phyloP scores from a whole-genome alignment of 2,888 invertebrate genomes.

The Ophion costatus region DNA sequence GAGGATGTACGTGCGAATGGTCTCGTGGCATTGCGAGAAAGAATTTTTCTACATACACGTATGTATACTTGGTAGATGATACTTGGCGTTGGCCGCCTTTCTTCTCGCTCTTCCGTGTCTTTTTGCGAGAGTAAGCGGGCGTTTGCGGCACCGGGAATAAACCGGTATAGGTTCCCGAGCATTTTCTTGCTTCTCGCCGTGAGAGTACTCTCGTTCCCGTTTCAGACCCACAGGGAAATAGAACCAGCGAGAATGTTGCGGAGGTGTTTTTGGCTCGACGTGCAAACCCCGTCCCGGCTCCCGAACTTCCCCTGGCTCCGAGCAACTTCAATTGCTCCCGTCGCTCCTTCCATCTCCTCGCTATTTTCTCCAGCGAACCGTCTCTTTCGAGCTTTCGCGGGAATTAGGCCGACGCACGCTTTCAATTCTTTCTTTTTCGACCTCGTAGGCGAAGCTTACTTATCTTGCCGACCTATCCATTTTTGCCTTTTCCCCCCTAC shows the following conservation, averaged over 20 bases:
- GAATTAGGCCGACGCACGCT: constrained; percentile 53
- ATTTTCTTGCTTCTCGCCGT: constrained; percentile 24
- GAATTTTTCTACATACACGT: constrained; percentile 31
- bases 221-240: constrained; percentile 53
- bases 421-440: neutral
- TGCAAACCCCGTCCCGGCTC: neutral
- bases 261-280: neutral
- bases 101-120: no score
- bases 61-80: constrained; percentile 1
- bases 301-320: constrained; percentile 6
- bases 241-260: constrained; percentile 1
- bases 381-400: constrained; percentile 44
- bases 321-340: constrained; percentile 54
- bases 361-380: constrained; percentile 7
- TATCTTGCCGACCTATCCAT: neutral
- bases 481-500: no score
- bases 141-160: neutral
- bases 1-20: constrained; percentile 57
- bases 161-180: constrained; percentile 20
- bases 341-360: constrained; percentile 43
- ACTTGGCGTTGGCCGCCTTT: no score
- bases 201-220: neutral
- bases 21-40: constrained; percentile 46
- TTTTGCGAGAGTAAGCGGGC: constrained; percentile 18
- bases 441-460: neutral